Percentiles rank a stretch among this genome's conserved stretches.
Conservation (phyloP, 92 coral and sea anemone genomes). For the Micromussa lordhowensis region DNA sequence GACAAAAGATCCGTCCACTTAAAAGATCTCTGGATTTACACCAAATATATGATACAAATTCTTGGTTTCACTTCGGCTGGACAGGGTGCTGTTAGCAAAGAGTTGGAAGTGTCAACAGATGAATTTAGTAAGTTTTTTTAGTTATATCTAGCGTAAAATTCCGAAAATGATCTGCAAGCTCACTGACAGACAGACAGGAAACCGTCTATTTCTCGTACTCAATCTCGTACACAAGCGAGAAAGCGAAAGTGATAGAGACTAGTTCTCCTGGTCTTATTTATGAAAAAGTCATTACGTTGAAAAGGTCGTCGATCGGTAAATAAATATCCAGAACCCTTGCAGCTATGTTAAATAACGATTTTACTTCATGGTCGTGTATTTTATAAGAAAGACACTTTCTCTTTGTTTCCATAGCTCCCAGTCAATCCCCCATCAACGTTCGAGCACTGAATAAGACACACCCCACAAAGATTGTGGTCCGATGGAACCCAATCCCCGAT, state of each 20-base stretch:
- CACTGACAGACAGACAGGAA: too few species aligned
- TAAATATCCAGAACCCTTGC: too few species aligned
- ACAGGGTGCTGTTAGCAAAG: constrained; percentile 69
- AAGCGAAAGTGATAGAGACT: too few species aligned
- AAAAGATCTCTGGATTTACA: constrained; percentile 79
- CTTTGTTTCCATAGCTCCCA: constrained; percentile 76
- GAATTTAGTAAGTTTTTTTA: constrained; percentile 81
- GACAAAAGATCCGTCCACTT: constrained; percentile 38
- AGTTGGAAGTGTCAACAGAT: constrained; percentile 79
- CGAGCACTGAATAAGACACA: constrained; percentile 76
- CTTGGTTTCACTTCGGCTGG: constrained; percentile 89
- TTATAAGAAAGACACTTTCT: neutral
- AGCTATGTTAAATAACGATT: too few species aligned
- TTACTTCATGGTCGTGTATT: neutral
- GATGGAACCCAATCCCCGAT: constrained; percentile 88
- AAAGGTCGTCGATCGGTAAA: too few species aligned
- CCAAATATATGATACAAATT: constrained; percentile 76
- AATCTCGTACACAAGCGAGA: too few species aligned
- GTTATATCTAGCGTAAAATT: neutral
- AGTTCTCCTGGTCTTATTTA: too few species aligned
- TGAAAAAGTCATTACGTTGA: too few species aligned
- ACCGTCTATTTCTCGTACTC: too few species aligned
- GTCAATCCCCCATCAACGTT: constrained; percentile 80
- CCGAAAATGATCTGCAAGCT: neutral
- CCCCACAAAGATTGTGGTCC: constrained; percentile 77